These are phyloP conservation scores for Pollenia angustigena DNA, from an alignment of 2,888 invertebrate species.

Conservation along the genomic window DNA sequence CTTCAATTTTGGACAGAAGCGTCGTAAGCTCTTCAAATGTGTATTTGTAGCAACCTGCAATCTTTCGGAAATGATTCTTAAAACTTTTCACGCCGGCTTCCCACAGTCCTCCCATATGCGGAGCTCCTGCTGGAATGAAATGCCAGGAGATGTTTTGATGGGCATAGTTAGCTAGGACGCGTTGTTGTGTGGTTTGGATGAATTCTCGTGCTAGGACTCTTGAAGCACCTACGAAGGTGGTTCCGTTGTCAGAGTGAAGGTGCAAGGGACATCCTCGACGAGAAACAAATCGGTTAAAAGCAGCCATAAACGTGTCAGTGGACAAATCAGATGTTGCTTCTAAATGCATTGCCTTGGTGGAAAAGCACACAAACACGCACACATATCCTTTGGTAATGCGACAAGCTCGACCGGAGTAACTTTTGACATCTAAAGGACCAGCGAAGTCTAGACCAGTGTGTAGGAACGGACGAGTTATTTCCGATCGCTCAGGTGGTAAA, in stretches of 20 bases:
- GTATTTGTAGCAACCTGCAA: not conserved
- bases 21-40: slow-evolving; percentile 28
- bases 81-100: no score
- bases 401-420: not conserved
- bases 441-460: slow-evolving; percentile 7
- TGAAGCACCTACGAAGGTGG: slow-evolving; percentile 1
- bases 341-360: no score
- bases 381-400: no score
- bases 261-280: no score
- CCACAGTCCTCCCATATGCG: not conserved
- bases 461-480: slow-evolving; percentile 22
- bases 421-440: slow-evolving; percentile 21
- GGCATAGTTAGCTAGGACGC: no score
- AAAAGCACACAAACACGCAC: no score
- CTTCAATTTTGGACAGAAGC: slow-evolving; percentile 7
- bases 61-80: no score
- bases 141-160: no score
- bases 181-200: not conserved
- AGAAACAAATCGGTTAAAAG: no score
- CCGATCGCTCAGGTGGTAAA: slow-evolving; percentile 4
- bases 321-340: no score
- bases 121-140: not conserved
- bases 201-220: not conserved
- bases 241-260: not conserved
- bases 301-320: no score